Conservation (phyloP, 2,113 vertebrate genomes). For the Cricetomys ansorgei region DNA sequence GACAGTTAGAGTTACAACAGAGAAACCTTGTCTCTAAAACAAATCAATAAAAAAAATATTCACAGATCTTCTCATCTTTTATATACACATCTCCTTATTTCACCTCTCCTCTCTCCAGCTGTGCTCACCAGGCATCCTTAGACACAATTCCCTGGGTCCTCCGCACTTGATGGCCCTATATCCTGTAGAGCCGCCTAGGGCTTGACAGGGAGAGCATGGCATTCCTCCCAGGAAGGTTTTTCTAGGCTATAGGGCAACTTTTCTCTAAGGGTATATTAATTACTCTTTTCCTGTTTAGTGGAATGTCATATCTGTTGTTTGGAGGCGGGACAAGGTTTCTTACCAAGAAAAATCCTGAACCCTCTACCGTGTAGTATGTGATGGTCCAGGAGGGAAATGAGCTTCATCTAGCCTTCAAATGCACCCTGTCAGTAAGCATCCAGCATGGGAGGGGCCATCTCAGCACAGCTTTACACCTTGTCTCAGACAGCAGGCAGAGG, state of each 20-base stretch:
- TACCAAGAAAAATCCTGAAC: background rate
- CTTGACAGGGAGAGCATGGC: background rate
- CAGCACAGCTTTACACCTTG: background rate
- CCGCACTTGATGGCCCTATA: fast-evolving
- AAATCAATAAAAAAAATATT: too few relatives aligned
- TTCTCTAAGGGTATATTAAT: background rate
- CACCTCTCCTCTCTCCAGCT: background rate
- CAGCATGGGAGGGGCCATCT: too few relatives aligned
- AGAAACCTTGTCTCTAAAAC: too few relatives aligned
- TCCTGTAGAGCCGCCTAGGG: background rate
- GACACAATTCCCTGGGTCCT: background rate
- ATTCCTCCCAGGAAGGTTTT: background rate
- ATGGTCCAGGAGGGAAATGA: too few relatives aligned
- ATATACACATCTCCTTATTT: background rate
- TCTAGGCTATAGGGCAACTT: background rate
- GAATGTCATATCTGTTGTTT: background rate
- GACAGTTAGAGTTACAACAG: too few relatives aligned
- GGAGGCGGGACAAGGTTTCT: background rate
- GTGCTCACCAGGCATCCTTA: background rate
- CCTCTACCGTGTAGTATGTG: too few relatives aligned
- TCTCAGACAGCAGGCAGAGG: background rate
- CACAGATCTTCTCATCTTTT: background rate
- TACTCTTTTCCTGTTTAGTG: background rate
- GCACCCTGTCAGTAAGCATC: background rate
- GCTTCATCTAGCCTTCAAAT: background rate